Conservation (phyloP, 92 coral and sea anemone genomes). For the Pocillopora grandis region DNA sequence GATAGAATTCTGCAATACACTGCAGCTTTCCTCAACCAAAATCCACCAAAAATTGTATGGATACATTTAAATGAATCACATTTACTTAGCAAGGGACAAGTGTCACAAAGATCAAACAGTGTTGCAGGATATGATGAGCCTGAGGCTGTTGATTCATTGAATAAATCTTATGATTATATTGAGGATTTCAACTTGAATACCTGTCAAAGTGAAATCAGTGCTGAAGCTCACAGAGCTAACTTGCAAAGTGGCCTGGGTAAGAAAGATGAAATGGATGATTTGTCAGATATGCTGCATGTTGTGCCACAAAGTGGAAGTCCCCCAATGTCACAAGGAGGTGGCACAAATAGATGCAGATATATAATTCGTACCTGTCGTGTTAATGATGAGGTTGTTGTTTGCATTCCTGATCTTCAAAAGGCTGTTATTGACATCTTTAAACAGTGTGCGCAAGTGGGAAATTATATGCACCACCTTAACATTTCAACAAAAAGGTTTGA, state of each 20-base stretch:
- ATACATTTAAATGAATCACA: neutral
- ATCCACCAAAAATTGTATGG: constrained; percentile 31
- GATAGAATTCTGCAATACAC: constrained; percentile 64
- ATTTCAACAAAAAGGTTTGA: constrained; percentile 76
- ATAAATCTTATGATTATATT: neutral
- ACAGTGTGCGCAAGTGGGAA: constrained; percentile 85
- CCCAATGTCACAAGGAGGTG: constrained; percentile 26
- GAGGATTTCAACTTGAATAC: neutral
- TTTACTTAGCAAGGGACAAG: neutral
- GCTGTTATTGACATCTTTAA: constrained; percentile 74
- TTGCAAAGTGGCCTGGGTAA: neutral
- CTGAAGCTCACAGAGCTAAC: neutral
- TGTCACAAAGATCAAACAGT: neutral
- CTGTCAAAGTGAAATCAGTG: neutral
- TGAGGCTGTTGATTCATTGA: neutral
- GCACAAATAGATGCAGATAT: constrained; percentile 15
- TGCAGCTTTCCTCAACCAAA: constrained; percentile 64
- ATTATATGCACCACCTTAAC: constrained; percentile 68
- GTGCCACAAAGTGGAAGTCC: neutral
- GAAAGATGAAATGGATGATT: neutral
- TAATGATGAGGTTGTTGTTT: constrained; percentile 65
- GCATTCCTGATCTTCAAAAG: constrained; percentile 85
- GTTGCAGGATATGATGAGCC: neutral
- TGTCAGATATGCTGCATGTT: neutral
- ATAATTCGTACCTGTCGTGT: constrained; percentile 68